A percentile compares a stretch with the other conserved stretches of the same genome.
These are phyloP conservation scores for Dinomys branickii DNA, from an alignment of 2,113 vertebrate species.

Conservation along the genomic window DNA sequence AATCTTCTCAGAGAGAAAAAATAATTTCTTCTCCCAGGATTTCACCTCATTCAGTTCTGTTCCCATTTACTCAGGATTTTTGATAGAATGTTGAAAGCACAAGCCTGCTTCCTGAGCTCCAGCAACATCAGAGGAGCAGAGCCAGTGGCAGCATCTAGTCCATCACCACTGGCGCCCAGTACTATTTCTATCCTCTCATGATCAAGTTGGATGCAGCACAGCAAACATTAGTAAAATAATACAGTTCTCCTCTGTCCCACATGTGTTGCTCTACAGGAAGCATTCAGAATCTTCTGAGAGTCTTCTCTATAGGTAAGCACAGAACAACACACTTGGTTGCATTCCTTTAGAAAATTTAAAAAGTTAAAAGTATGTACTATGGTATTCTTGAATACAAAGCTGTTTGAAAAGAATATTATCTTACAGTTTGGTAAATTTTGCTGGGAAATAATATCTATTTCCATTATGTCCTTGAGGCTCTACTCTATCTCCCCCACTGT, in stretches of 20 bases:
- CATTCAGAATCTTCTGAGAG: neutral
- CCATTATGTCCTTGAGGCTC: neutral
- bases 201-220: constrained; percentile 56
- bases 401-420: constrained; percentile 71
- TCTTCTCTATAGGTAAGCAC: constrained; percentile 35
- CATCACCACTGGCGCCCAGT: constrained; percentile 67
- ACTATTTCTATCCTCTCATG: constrained; percentile 75
- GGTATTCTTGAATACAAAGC: constrained; percentile 71
- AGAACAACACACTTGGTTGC: constrained; percentile 29
- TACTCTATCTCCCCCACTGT: neutral
- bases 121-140: neutral
- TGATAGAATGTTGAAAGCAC: too few species aligned
- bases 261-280: constrained; percentile 45
- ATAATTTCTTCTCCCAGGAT: too few species aligned
- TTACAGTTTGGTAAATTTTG: constrained; percentile 67
- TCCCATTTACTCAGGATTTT: too few species aligned
- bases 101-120: neutral
- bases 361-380: constrained; percentile 61
- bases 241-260: constrained; percentile 72
- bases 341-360: neutral
- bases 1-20: too few species aligned
- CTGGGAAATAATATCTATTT: neutral
- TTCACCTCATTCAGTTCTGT: too few species aligned
- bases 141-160: constrained; percentile 53
- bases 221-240: constrained; percentile 77